phyloP scores from a whole-genome alignment of 1,140 invertebrate species.

The Euwallacea similis region DNA sequence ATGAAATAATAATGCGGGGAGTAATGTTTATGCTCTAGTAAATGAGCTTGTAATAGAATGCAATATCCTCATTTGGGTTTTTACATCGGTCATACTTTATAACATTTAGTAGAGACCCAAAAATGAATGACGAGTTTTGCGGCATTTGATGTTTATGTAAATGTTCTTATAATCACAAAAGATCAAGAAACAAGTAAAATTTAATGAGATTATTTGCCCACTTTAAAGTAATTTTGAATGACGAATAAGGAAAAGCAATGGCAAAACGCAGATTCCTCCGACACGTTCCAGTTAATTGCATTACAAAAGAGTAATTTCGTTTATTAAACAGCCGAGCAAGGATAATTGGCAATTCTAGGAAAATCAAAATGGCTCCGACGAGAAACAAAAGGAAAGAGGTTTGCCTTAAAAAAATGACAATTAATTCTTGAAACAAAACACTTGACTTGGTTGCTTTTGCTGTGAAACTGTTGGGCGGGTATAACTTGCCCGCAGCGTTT shows the following conservation, averaged over 20 bases:
- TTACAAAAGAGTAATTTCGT: conserved; percentile 58
- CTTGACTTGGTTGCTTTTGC: conserved; percentile 41
- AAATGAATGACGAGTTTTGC: too few species aligned
- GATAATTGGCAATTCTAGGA: conserved; percentile 50
- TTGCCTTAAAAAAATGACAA: conserved; percentile 48
- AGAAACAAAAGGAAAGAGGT: conserved; percentile 47
- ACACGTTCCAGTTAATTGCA: conserved; percentile 46
- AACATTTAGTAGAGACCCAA: too few species aligned
- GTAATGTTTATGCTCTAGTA: too few species aligned
- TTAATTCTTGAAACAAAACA: conserved; percentile 51
- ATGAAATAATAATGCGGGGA: too few species aligned
- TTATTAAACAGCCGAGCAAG: conserved; percentile 48
- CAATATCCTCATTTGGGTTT: too few species aligned
- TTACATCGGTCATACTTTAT: too few species aligned
- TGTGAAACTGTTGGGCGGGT: conserved; percentile 19
- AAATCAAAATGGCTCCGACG: conserved; percentile 52
- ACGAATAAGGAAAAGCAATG: neutral
- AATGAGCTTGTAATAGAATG: too few species aligned
- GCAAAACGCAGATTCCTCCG: conserved; percentile 10
- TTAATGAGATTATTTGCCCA: too few species aligned
- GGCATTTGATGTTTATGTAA: too few species aligned
- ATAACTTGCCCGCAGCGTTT: conserved; percentile 27
- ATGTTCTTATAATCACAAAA: too few species aligned
- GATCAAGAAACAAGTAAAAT: too few species aligned
- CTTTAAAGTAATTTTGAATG: too few species aligned